Percentiles rank a stretch among this genome's conserved stretches.
These are phyloP conservation scores for Passer montanus DNA, from an alignment of 2,113 vertebrate species.

Conservation along the genomic window DNA sequence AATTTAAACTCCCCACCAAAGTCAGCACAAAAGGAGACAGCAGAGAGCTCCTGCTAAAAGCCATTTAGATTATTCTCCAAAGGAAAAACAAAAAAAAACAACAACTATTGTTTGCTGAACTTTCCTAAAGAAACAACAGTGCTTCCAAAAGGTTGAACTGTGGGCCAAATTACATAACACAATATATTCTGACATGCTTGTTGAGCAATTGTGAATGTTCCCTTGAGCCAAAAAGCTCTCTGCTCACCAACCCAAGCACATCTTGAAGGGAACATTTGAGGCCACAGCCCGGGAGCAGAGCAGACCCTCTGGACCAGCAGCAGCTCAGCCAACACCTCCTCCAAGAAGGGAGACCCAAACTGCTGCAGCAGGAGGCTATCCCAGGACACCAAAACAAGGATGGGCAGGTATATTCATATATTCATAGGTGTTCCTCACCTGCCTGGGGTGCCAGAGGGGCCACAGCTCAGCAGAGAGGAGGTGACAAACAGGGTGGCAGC, in stretches of 20 bases:
- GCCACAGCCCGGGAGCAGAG: accelerated
- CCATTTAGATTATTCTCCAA: background rate
- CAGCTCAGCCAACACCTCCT: accelerated
- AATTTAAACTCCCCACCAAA: background rate
- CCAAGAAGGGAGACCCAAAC: accelerated
- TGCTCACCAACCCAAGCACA: background rate
- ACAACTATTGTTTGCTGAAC: background rate
- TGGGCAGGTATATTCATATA: background rate
- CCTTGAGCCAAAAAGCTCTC: constrained; percentile 37
- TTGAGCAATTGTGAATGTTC: background rate
- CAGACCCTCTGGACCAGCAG: background rate
- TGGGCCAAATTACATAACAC: constrained; percentile 5
- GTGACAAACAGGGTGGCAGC: background rate
- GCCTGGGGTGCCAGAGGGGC: background rate
- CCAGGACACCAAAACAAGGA: background rate
- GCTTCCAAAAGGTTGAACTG: background rate
- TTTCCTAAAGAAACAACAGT: background rate
- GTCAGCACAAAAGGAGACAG: constrained; percentile 5
- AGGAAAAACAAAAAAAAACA: background rate
- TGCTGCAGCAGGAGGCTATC: background rate
- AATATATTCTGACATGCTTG: background rate
- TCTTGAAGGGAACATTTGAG: background rate
- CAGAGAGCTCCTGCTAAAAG: background rate
- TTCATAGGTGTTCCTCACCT: accelerated
- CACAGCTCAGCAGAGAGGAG: background rate